These are phyloP conservation scores for Caenorhabditis sp. DNA, from an alignment of 2,888 invertebrate genomes.

Conservation along the genomic window DNA sequence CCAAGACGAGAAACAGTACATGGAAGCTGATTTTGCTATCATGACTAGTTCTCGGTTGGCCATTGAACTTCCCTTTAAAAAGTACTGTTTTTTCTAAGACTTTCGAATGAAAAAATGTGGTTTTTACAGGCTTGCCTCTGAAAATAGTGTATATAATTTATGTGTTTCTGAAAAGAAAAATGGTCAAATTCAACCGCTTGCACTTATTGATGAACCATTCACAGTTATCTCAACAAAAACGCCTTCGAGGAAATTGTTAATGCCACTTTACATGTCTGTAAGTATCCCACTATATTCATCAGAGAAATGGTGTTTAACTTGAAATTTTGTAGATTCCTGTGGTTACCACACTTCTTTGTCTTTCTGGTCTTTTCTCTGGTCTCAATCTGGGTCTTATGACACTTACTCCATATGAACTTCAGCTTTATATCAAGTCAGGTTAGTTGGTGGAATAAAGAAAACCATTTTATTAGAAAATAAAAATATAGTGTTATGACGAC, in stretches of 20 bases:
- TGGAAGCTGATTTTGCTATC: conserved; percentile 23
- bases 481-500: background rate
- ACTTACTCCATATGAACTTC: conserved; percentile 77
- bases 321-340: conserved; percentile 77
- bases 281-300: no score
- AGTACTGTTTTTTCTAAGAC: conserved; percentile 1
- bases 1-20: conserved; percentile 14
- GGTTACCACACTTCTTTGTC: conserved; percentile 80
- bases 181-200: conserved; percentile 3
- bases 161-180: conserved; percentile 28
- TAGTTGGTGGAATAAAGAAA: conserved; percentile 30
- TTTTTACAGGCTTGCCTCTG: background rate
- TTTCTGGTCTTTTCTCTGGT: conserved; percentile 95
- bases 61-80: conserved; percentile 9
- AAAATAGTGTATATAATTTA: conserved; percentile 8
- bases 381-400: conserved; percentile 96
- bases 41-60: conserved; percentile 19
- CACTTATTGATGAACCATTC: conserved; percentile 21
- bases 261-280: conserved; percentile 17
- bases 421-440: conserved; percentile 63
- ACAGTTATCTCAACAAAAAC: conserved; percentile 19
- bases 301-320: no score
- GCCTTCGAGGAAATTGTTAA: conserved; percentile 4
- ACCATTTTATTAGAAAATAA: background rate
- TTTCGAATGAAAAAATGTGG: background rate